Evolutionary conservation across 1,140 invertebrate species (phyloP), one percentile per base, ranked within the genome.

Genomic region (Drosophila lowei): DNA sequence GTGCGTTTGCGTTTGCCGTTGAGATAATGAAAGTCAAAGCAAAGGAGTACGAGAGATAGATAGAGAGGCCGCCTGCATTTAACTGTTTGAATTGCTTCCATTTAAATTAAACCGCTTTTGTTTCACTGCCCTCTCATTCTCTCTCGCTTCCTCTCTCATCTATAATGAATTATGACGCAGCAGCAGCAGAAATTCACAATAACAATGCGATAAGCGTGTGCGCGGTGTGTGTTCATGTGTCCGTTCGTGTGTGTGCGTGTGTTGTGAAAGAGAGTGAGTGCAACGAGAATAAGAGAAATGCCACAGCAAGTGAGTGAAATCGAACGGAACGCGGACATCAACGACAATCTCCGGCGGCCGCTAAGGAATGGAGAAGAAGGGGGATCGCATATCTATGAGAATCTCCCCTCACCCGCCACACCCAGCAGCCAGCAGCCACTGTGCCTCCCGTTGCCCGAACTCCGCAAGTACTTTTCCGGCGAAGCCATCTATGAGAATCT

Each of bases 401-500:
- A 88, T 68, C 50, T 88, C 43, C 83, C 72, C 4, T 30, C 47
- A 30, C 46, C 71, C 7, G 41, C 48, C 1, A 48, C 7, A 5
- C 44, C 42, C 4, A 23, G 2, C 21, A 23, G 21, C 21, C 58
- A 41, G 55, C 6, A 11, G n/a, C 41, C 38, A 1, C 41, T 23
- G 34, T 34, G 30, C 47, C 49, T 5, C 16, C 42, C 47, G 54
- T 67, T 43, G 68, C 55, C 78, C 44, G 74, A 79, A 58, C 62
- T 91, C 56, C 71, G 73, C 54, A 90, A 90, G 52, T 90, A 90
- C 54, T 91, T 91, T 72, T 77, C 68, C 6, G 72, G 76, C 41
- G 85, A 76, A 54, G 66, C 65, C 8, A 84, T 90, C 64, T 91
- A 91, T 54, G 90, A 91, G 59, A 91, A 91, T 77, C 30, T 91